Evolutionary conservation across 2,113 vertebrate species (phyloP), one percentile per base, ranked within the genome.

Genomic region (Ascaphus truei): DNA sequence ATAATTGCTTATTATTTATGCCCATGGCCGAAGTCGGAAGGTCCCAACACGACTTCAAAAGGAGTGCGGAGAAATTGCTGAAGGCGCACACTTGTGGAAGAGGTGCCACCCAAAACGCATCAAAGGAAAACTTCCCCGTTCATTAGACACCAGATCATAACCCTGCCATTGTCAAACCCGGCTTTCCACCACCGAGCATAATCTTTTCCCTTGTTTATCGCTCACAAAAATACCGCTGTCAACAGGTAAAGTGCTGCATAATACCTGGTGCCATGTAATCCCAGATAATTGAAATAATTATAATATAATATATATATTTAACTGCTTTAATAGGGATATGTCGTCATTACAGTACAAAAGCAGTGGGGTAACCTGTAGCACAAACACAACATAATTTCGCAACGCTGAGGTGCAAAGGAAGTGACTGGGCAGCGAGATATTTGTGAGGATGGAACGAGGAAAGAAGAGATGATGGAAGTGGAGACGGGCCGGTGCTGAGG

Each of bases 1-100:
- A 58, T 60, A 69, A 69, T 69, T 50, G 31, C 66, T 60, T 69
- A 50, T 51, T 71, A 71, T 71, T 61, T 71, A 61, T 61, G 56
- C 37, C 26, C 22, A 61, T 16, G 47, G 57, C 56, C 34, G 22
- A 50, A n/a, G 45, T 71, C 27, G 31, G 57, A 3, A 71, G 47
- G 30, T 41, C 56, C 34, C 56, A 52, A 51, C 47, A 26, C n/a
- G 52, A 51, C 67, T 52, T 52, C 67, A 60, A 71, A 61, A 37
- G 67, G 41, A 68, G 29, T 15, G 22, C 39, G 23, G 25, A 48
- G 23, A 39, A 45, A 71, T 71, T 7, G 67, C 67, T 61, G 15
- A 52, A 50, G 67, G 57, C 67, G 23, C 31, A 47, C 36, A 71
- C 36, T 50, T 13, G n/a, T 22, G 61, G 33, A 61, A 16, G 41